These are phyloP conservation scores for Ciona savignyi DNA, from an alignment of 23 tunicate species.

Conservation along the genomic window DNA sequence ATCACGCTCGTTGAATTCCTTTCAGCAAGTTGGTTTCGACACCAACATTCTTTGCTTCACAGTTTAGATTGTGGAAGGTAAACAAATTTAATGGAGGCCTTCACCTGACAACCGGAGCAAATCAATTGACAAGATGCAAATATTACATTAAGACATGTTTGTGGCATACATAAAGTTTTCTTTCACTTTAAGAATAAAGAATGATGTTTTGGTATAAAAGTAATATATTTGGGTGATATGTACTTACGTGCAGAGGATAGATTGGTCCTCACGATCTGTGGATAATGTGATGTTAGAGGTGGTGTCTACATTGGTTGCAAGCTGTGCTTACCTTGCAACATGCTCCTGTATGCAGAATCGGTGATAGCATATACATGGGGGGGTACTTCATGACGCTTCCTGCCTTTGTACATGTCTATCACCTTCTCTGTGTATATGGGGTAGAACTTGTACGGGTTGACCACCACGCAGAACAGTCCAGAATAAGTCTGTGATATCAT, in stretches of 20 bases:
- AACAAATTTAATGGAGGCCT: no score
- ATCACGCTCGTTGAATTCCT: no score
- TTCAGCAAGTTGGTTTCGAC: no score
- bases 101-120: no score
- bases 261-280: constrained; percentile 95
- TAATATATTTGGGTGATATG: no score
- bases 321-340: constrained; percentile 89
- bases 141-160: no score
- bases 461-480: constrained; percentile 97
- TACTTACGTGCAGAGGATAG: constrained; percentile 99
- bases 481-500: constrained; percentile 81
- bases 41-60: no score
- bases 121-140: no score
- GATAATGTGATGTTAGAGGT: not conserved
- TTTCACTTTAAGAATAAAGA: no score
- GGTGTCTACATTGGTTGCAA: not conserved
- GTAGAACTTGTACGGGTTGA: constrained; percentile 94
- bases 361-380: constrained; percentile 99
- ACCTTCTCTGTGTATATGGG: constrained; percentile 99
- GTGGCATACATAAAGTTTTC: no score
- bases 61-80: no score
- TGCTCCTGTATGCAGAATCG: constrained; percentile 98
- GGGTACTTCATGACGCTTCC: constrained; percentile 96
- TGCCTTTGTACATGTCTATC: constrained; percentile 97
- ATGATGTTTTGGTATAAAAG: no score